These are phyloP conservation scores for Cladopsammia gracilis DNA, from an alignment of 64 coral and sea anemone genomes.

Conservation along the genomic window DNA sequence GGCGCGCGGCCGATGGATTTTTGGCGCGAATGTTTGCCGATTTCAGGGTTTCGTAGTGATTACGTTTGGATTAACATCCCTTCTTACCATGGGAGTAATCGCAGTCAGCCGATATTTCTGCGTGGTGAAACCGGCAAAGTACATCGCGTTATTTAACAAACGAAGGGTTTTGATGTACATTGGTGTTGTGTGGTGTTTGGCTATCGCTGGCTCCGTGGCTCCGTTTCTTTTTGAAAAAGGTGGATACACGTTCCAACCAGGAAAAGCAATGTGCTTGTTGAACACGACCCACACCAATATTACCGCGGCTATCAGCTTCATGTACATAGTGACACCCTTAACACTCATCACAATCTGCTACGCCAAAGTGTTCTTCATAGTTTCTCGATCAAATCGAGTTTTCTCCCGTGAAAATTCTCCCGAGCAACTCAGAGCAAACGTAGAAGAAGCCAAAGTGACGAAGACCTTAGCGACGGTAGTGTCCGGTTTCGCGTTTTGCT, in stretches of 20 bases:
- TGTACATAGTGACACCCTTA: too few species aligned
- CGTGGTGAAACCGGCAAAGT: constrained; percentile 27
- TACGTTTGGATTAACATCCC: constrained; percentile 19
- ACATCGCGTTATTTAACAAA: constrained; percentile 8
- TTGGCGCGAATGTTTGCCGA: too few species aligned
- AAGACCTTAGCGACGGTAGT: constrained; percentile 62
- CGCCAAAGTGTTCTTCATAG: constrained; percentile 59
- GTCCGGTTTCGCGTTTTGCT: constrained; percentile 47
- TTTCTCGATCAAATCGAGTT: constrained; percentile 43
- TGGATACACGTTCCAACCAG: constrained; percentile 65
- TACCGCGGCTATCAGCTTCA: too few species aligned
- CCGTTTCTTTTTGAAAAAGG: constrained; percentile 46
- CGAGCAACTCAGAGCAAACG: constrained; percentile 56
- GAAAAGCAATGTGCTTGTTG: constrained; percentile 75
- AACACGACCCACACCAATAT: too few species aligned
- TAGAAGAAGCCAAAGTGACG: constrained; percentile 78
- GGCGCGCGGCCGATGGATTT: constrained; percentile 10
- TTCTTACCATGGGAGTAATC: constrained; percentile 32
- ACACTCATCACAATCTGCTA: constrained; percentile 48
- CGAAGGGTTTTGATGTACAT: constrained; percentile 44
- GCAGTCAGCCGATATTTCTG: constrained; percentile 62
- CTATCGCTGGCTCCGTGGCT: constrained; percentile 52
- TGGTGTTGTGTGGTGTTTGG: constrained; percentile 4
- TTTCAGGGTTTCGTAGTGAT: constrained; percentile 36
- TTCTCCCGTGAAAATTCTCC: not conserved